Evolutionary conservation across 2,797 vertebrate species (phyloP).

Genomic region (Clamator glandarius): DNA sequence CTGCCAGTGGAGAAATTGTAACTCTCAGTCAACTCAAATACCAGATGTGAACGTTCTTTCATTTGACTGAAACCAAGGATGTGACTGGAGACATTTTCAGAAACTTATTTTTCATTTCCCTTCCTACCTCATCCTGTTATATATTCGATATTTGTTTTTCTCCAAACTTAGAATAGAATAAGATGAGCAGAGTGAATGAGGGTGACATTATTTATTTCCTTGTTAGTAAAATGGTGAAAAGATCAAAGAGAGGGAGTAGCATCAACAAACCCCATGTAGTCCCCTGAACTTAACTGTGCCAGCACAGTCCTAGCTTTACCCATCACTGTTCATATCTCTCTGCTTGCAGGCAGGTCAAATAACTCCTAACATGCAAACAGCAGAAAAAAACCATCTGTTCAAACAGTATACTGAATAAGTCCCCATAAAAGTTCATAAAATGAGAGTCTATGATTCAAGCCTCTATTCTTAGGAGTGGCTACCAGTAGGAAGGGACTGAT

Average conservation of each 20-base stretch:
- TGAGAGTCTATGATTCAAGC: background rate
- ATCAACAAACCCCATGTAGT: background rate
- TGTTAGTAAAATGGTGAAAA: background rate
- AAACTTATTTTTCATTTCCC: background rate
- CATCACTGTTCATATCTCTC: background rate
- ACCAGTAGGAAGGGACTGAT: background rate
- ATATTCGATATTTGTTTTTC: background rate
- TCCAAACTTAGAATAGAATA: background rate
- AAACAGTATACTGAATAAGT: background rate
- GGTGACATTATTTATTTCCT: background rate
- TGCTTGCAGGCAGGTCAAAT: background rate
- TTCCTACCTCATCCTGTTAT: background rate
- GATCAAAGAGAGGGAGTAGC: background rate
- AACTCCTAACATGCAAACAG: background rate
- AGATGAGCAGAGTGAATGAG: background rate
- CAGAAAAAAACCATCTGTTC: constrained; percentile 17
- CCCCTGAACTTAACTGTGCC: background rate
- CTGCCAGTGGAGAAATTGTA: background rate
- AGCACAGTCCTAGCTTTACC: background rate
- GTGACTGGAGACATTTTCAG: background rate
- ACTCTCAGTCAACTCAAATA: background rate
- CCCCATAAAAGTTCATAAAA: background rate
- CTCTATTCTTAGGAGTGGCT: background rate
- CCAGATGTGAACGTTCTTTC: background rate
- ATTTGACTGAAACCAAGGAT: background rate